A percentile compares a stretch with the other conserved stretches of the same genome.
These are phyloP conservation scores for Cisticola juncidis DNA, from an alignment of 2,113 vertebrate genomes.

Conservation along the genomic window DNA sequence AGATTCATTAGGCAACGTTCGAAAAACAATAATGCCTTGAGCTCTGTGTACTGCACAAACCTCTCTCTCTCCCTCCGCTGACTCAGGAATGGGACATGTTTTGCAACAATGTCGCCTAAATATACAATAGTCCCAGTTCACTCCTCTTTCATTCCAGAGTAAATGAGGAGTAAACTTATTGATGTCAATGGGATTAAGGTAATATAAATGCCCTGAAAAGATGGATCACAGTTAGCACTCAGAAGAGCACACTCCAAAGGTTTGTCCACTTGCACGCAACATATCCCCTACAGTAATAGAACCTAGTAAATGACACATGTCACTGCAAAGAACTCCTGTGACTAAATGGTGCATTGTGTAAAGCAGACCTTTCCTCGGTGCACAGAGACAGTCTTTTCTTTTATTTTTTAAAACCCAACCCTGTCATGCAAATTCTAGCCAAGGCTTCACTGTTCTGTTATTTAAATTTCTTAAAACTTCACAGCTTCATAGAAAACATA, in stretches of 20 bases:
- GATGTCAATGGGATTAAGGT: constrained; percentile 23
- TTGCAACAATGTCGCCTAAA: neutral
- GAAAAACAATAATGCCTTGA: neutral
- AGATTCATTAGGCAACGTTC: neutral
- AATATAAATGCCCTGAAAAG: constrained; percentile 28
- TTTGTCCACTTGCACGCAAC: neutral
- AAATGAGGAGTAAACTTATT: constrained; percentile 28
- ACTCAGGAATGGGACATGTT: neutral
- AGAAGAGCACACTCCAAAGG: neutral
- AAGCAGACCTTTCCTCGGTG: neutral
- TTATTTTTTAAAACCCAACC: neutral
- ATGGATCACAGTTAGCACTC: neutral
- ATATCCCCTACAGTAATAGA: neutral
- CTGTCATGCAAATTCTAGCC: neutral
- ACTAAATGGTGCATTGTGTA: neutral
- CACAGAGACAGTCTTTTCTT: neutral
- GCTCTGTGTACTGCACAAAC: neutral
- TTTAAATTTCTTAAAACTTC: neutral
- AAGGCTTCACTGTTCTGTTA: neutral
- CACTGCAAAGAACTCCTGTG: neutral
- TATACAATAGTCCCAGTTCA: neutral
- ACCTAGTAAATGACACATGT: neutral
- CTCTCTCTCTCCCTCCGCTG: neutral
- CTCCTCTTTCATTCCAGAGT: constrained; percentile 6
- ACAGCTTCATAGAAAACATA: neutral